Evolutionary conservation across 2,113 vertebrate genomes (phyloP).

Genomic region (Pygoscelis antarcticus): DNA sequence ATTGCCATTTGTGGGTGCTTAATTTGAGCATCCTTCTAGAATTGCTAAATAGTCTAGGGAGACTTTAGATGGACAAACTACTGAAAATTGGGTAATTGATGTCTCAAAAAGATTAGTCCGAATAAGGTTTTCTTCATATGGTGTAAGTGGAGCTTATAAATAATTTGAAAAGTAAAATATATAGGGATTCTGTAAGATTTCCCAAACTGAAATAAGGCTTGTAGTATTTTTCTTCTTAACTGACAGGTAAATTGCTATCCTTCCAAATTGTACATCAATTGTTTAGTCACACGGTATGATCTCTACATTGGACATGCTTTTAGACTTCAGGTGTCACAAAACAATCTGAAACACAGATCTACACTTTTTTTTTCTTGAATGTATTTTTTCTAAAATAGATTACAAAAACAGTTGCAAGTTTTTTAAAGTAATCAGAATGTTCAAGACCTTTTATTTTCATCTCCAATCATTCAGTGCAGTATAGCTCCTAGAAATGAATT

Average conservation of each 20-base stretch:
- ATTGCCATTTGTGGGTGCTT: neutral
- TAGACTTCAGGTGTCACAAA: neutral
- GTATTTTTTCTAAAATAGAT: neutral
- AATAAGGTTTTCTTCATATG: neutral
- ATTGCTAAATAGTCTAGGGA: neutral
- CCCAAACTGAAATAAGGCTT: neutral
- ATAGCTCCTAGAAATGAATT: neutral
- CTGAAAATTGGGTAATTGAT: neutral
- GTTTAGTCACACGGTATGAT: neutral
- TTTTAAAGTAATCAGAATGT: neutral
- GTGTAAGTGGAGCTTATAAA: neutral
- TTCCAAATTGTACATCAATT: neutral
- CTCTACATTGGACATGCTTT: neutral
- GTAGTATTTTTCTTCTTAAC: neutral
- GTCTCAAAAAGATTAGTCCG: neutral
- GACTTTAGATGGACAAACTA: neutral
- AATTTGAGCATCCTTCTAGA: neutral
- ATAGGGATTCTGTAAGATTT: neutral
- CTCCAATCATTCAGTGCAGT: neutral
- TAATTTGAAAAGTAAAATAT: neutral
- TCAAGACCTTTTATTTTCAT: neutral
- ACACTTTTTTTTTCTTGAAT: neutral
- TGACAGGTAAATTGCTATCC: conserved; percentile 11
- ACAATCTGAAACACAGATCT: neutral
- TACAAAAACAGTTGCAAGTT: neutral